Conservation (phyloP, 2,888 invertebrate genomes). For the Leptogaster cylindrica region DNA sequence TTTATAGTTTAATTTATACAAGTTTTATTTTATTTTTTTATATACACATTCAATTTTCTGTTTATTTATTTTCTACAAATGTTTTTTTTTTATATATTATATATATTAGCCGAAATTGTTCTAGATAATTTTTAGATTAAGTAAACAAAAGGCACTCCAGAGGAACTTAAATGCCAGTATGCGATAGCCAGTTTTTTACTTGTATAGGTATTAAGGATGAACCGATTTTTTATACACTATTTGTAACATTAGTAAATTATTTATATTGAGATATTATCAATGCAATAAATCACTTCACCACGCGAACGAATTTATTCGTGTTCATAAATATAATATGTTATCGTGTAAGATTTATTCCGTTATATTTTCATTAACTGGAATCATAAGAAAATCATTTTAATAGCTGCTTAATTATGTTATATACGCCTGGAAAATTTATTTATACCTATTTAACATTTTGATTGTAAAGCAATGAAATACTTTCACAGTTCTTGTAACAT, state of each 20-base stretch:
- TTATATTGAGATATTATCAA: slow-evolving; percentile 23
- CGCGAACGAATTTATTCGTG: not conserved
- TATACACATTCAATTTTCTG: not conserved
- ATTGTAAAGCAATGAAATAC: no score
- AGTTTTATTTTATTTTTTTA: slow-evolving; percentile 12
- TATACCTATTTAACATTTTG: no score
- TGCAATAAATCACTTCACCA: slow-evolving; percentile 26
- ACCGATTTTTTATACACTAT: not conserved
- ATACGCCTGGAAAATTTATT: no score
- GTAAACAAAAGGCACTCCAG: slow-evolving; percentile 6
- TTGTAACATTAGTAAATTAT: slow-evolving; percentile 10
- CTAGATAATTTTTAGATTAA: slow-evolving; percentile 30
- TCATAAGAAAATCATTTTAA: no score
- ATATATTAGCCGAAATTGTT: slow-evolving; percentile 22
- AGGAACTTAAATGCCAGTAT: slow-evolving; percentile 51
- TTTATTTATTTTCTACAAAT: slow-evolving; percentile 20
- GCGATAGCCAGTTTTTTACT: slow-evolving; percentile 48
- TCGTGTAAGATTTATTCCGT: no score
- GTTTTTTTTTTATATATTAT: no score
- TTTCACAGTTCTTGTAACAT: no score
- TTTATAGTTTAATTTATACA: slow-evolving; percentile 25
- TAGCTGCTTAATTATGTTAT: no score
- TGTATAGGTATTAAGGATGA: slow-evolving; percentile 1
- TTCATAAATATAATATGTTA: no score
- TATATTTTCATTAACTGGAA: no score